A percentile compares a stretch with the other conserved stretches of the same genome.
Conservation (phyloP, 2,888 invertebrate genomes). For the Melanotus villosus region DNA sequence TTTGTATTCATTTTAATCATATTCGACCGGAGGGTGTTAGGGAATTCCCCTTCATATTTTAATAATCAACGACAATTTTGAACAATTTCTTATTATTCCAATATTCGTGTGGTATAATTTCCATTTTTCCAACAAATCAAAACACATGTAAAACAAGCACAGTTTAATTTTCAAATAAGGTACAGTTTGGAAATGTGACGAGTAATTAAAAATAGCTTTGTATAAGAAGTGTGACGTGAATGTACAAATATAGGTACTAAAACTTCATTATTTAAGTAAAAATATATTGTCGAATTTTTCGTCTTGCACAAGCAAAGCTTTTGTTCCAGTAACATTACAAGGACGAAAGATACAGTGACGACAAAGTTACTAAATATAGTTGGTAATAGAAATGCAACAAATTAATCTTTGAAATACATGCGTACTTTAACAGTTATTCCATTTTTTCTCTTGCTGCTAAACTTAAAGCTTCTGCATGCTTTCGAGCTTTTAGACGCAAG, state of each 20-base stretch:
- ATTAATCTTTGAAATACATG: conserved; percentile 15
- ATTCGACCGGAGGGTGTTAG: too few species aligned
- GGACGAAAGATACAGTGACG: conserved; percentile 39
- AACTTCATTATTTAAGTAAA: conserved; percentile 38
- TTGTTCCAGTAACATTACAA: conserved; percentile 27
- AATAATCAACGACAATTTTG: too few species aligned
- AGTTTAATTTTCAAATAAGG: conserved; percentile 32
- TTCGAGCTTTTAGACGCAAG: conserved; percentile 91
- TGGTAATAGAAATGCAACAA: conserved; percentile 29
- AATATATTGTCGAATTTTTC: conserved; percentile 42
- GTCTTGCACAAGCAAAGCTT: conserved; percentile 42
- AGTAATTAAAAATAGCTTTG: conserved; percentile 34
- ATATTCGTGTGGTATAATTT: too few species aligned
- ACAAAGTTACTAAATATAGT: conserved; percentile 30
- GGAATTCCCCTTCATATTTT: too few species aligned
- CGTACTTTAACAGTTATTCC: conserved; percentile 41
- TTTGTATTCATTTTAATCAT: too few species aligned
- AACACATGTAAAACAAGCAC: conserved; percentile 21
- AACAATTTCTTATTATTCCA: neutral
- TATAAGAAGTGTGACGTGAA: conserved; percentile 28
- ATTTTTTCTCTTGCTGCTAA: conserved; percentile 67
- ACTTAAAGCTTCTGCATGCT: conserved; percentile 91
- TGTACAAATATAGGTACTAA: conserved; percentile 31
- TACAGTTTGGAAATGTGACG: conserved; percentile 21
- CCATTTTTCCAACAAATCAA: neutral